phyloP scores from a whole-genome alignment of 2,888 invertebrate genomes.

The Cistogaster globosa region DNA sequence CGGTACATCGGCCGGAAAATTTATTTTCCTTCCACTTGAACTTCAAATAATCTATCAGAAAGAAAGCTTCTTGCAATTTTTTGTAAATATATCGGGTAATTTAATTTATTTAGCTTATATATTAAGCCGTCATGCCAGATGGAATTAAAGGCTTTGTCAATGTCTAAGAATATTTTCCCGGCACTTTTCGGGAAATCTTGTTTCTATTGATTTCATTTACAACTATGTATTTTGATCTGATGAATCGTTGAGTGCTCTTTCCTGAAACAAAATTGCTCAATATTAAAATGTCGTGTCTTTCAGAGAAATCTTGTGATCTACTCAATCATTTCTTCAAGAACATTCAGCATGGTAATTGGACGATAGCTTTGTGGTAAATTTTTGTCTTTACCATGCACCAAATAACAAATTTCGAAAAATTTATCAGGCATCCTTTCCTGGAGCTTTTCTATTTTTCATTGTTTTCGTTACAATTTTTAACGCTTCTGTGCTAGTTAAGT shows the following conservation, averaged over 20 bases:
- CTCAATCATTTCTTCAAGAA: too few relatives aligned
- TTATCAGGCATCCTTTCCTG: too few relatives aligned
- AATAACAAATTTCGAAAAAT: too few relatives aligned
- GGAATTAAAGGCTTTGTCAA: background rate
- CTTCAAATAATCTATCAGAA: background rate
- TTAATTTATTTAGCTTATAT: background rate
- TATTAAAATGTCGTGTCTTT: too few relatives aligned
- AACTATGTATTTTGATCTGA: conserved; percentile 20
- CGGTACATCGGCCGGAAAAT: background rate
- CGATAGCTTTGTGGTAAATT: too few relatives aligned
- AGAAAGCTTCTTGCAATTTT: conserved; percentile 14
- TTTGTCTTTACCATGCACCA: too few relatives aligned
- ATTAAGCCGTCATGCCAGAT: background rate
- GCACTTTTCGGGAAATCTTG: background rate
- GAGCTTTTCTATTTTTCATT: too few relatives aligned
- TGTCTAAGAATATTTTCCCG: conserved; percentile 1
- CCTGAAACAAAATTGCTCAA: background rate
- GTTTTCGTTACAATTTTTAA: too few relatives aligned
- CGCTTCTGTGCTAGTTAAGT: too few relatives aligned
- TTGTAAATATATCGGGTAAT: background rate
- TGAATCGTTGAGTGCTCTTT: background rate
- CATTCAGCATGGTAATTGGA: too few relatives aligned
- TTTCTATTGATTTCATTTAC: conserved; percentile 1
- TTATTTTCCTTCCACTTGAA: background rate
- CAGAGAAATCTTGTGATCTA: too few relatives aligned